Evolutionary conservation across 2,797 vertebrate species (phyloP).

Genomic region (Micromesistius poutassou): DNA sequence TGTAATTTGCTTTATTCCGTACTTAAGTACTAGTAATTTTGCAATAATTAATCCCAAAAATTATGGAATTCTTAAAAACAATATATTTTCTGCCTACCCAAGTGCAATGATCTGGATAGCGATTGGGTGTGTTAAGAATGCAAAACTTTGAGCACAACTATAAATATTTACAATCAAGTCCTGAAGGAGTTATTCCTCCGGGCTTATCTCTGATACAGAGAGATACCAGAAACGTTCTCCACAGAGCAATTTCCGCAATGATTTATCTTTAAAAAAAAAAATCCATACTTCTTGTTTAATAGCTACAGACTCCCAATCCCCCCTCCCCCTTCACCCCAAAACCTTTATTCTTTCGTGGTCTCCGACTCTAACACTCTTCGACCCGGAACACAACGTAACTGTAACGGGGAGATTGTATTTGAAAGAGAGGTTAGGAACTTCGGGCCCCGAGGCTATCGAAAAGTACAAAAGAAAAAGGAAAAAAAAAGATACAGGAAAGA

Average conservation of each 20-base stretch:
- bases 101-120: background rate
- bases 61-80: background rate
- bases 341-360: background rate
- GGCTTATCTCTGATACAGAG: background rate
- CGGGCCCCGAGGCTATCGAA: constrained; percentile 52
- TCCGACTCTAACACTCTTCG: constrained; percentile 37
- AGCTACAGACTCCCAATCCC: constrained; percentile 36
- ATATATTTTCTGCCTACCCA: background rate
- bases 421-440: constrained; percentile 52
- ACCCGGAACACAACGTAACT: constrained; percentile 52
- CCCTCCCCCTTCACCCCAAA: background rate
- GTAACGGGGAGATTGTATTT: constrained; percentile 58
- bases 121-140: background rate
- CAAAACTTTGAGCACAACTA: too few species aligned
- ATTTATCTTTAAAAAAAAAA: constrained; percentile 51
- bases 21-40: too few species aligned
- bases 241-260: constrained; percentile 36
- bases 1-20: too few species aligned
- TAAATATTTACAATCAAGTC: background rate
- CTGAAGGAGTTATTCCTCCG: background rate
- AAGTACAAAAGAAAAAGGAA: constrained; percentile 25
- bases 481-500: constrained; percentile 52
- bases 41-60: too few species aligned
- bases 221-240: background rate
- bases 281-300: constrained; percentile 33